Percentiles rank a stretch among this genome's conserved stretches.
Evolutionary conservation across 2,888 invertebrate genomes (phyloP).

Genomic region (Stenchaetothrips biformis): DNA sequence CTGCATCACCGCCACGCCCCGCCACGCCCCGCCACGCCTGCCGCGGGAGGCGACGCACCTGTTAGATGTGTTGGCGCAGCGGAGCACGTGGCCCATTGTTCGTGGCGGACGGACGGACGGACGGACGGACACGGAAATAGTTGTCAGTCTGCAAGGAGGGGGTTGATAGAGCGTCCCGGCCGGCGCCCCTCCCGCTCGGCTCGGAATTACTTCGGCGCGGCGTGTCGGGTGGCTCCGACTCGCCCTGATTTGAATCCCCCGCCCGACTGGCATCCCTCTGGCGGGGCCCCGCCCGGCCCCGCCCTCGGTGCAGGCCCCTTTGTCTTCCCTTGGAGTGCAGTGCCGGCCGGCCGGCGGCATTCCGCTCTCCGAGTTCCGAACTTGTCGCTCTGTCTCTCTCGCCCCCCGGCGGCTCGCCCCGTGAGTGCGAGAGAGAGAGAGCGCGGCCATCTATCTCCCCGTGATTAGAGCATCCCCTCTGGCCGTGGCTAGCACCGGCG

Average conservation of each 20-base stretch:
- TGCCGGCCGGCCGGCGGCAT: not conserved
- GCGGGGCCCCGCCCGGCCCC: not conserved
- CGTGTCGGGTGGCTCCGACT: not conserved
- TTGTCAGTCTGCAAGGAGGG: not conserved
- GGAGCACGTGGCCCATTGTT: slow-evolving; percentile 16
- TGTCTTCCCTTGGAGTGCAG: not conserved
- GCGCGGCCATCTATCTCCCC: not conserved
- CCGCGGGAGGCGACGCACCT: slow-evolving; percentile 1
- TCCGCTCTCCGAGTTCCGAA: not conserved
- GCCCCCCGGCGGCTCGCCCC: not conserved
- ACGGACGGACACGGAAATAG: not conserved
- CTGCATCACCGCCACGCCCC: too few relatives aligned
- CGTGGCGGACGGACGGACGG: not conserved
- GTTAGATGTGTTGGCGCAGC: slow-evolving; percentile 15
- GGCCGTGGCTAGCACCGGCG: not conserved
- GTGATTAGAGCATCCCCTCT: not conserved
- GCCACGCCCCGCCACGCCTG: not conserved
- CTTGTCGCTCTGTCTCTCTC: not conserved
- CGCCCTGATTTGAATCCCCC: not conserved
- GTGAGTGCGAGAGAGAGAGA: not conserved
- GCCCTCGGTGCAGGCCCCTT: not conserved
- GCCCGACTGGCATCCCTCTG: too few relatives aligned
- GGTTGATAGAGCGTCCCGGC: not conserved
- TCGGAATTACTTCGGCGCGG: not conserved
- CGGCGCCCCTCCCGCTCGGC: not conserved